A percentile compares a stretch with the other conserved stretches of the same genome.
These are phyloP conservation scores for Spilosoma lubricipeda DNA, from an alignment of 2,888 invertebrate genomes.

Conservation along the genomic window DNA sequence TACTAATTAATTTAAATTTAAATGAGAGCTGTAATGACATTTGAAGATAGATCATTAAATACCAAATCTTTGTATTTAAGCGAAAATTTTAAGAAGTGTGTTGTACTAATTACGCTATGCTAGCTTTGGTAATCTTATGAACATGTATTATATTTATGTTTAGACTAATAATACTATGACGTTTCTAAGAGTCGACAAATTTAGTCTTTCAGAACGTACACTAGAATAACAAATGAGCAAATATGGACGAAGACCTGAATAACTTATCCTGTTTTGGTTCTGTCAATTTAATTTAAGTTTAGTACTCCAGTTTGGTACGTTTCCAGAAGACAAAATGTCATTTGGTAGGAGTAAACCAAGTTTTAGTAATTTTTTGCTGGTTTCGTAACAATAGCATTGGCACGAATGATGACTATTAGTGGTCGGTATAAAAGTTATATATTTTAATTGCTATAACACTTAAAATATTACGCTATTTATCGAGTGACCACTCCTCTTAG, in stretches of 20 bases:
- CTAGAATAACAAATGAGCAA: not conserved
- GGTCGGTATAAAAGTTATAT: slow-evolving; percentile 34
- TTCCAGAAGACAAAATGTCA: not conserved
- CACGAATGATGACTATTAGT: slow-evolving; percentile 47
- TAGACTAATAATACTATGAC: not conserved
- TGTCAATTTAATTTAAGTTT: not conserved
- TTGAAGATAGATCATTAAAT: no score
- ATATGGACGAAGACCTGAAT: not conserved
- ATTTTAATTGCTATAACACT: slow-evolving; percentile 25
- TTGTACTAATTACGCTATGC: no score
- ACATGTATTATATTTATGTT: not conserved
- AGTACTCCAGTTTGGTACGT: not conserved
- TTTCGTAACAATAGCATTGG: not conserved
- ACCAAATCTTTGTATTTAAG: no score
- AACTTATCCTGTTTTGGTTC: not conserved
- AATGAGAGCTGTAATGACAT: no score
- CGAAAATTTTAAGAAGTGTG: no score
- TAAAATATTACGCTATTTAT: slow-evolving; percentile 47
- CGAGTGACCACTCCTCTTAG: slow-evolving; percentile 16
- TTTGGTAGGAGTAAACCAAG: not conserved
- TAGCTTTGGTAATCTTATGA: not conserved
- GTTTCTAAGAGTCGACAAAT: not conserved
- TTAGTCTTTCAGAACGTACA: not conserved
- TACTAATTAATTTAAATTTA: no score
- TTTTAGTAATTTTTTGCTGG: not conserved